Percentiles rank a stretch among this genome's conserved stretches.
phyloP scores from a whole-genome alignment of 2,888 invertebrate species.

The Bombylius discolor region DNA sequence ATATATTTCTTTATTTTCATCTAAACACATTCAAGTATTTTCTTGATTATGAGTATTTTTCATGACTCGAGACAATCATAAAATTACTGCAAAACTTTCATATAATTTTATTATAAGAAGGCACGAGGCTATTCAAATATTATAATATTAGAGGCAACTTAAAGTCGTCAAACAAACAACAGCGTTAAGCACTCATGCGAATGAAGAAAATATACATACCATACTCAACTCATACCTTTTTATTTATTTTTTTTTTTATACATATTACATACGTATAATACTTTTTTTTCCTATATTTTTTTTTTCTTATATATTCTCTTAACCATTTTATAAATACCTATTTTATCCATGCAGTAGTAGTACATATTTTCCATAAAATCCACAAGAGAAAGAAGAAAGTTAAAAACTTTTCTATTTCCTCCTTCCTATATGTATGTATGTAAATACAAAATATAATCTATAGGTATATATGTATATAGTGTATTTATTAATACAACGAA shows the following conservation, averaged over 20 bases:
- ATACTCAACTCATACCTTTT: too few species aligned
- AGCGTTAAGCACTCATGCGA: background rate
- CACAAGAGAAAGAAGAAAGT: too few species aligned
- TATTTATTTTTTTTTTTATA: background rate
- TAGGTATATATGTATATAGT: too few species aligned
- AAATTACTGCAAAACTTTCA: slow-evolving; percentile 2
- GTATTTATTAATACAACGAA: too few species aligned
- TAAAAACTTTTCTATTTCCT: too few species aligned
- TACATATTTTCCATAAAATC: too few species aligned
- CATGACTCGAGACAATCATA: slow-evolving; percentile 5
- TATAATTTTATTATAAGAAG: slow-evolving; percentile 2
- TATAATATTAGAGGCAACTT: background rate
- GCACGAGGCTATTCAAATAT: background rate
- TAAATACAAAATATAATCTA: too few species aligned
- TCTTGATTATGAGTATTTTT: slow-evolving; percentile 3
- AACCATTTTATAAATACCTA: background rate
- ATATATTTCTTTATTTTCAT: too few species aligned
- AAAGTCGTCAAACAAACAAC: background rate
- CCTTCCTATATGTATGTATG: too few species aligned
- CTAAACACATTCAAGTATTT: background rate
- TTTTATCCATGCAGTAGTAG: too few species aligned
- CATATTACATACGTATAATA: background rate
- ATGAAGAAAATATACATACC: background rate
- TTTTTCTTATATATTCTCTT: background rate
- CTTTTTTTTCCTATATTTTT: too few species aligned